Evolutionary conservation across 2,113 vertebrate genomes (phyloP).

Genomic region (Nansenia antarctica): DNA sequence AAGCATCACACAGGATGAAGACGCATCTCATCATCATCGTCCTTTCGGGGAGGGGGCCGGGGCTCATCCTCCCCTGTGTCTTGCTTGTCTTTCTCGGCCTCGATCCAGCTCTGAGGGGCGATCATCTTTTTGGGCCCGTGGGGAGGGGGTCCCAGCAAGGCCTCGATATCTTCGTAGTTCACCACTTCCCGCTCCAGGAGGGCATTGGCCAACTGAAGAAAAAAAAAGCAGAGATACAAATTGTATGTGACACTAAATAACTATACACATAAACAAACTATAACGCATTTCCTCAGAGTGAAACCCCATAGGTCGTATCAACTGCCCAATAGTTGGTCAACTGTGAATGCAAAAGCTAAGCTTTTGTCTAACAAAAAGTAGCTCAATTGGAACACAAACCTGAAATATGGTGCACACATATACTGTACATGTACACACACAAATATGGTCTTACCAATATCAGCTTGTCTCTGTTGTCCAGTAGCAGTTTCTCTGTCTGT

Average conservation of each 20-base stretch:
- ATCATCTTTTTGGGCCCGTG: conserved; percentile 94
- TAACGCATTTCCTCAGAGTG: no score
- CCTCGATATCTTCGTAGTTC: conserved; percentile 93
- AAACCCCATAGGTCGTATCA: no score
- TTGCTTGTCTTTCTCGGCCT: conserved; percentile 87
- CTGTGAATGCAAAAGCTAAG: neutral
- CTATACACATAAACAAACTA: neutral
- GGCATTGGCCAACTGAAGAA: conserved; percentile 83
- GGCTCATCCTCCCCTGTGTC: conserved; percentile 84
- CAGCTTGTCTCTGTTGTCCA: conserved; percentile 90
- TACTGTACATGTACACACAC: conserved; percentile 7
- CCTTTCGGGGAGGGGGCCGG: conserved; percentile 61
- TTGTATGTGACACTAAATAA: no score
- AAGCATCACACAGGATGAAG: conserved; percentile 65
- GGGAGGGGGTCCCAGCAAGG: conserved; percentile 86
- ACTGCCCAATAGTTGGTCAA: neutral
- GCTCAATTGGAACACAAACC: no score
- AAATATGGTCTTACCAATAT: conserved; percentile 70
- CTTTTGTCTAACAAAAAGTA: neutral
- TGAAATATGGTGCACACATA: neutral
- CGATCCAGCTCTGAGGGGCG: conserved; percentile 89
- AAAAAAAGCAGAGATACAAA: conserved; percentile 7
- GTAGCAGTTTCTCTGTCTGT: conserved; percentile 85
- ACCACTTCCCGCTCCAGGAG: conserved; percentile 94
- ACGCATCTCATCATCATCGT: conserved; percentile 71